These are phyloP conservation scores for Microtus oregoni DNA, from an alignment of 2,113 vertebrate species.

Conservation along the genomic window DNA sequence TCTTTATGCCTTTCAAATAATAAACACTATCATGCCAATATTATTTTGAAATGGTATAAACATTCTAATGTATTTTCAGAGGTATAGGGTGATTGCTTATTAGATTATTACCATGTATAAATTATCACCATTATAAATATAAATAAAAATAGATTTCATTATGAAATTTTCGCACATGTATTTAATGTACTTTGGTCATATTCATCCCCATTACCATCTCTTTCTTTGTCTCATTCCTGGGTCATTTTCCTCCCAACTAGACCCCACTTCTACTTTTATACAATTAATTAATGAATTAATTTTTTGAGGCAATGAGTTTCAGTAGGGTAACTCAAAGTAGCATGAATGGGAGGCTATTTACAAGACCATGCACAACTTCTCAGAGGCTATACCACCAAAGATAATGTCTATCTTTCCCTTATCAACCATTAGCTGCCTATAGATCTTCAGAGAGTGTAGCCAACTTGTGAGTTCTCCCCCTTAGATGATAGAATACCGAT, in stretches of 20 bases:
- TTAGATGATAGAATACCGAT: not conserved
- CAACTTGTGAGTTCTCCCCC: not conserved
- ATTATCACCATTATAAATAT: not conserved
- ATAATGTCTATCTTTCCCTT: not conserved
- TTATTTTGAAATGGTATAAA: no score
- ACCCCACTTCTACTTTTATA: not conserved
- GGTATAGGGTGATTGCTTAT: not conserved
- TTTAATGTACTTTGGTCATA: not conserved
- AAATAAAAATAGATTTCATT: not conserved
- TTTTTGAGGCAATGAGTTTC: not conserved
- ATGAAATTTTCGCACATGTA: not conserved
- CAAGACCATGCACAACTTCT: not conserved
- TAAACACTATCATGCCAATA: not conserved
- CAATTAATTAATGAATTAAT: not conserved
- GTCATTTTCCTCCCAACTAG: not conserved
- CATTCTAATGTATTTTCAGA: not conserved
- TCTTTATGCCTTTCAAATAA: not conserved
- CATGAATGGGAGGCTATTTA: not conserved
- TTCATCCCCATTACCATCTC: not conserved
- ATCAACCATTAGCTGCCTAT: not conserved
- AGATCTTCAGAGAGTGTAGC: not conserved
- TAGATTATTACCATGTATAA: not conserved
- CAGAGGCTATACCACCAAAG: not conserved
- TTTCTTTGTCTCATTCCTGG: not conserved
- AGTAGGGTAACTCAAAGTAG: not conserved